A percentile compares a stretch with the other conserved stretches of the same genome.
phyloP scores from a whole-genome alignment of 2,797 vertebrate species.

The Oophaga sylvatica region DNA sequence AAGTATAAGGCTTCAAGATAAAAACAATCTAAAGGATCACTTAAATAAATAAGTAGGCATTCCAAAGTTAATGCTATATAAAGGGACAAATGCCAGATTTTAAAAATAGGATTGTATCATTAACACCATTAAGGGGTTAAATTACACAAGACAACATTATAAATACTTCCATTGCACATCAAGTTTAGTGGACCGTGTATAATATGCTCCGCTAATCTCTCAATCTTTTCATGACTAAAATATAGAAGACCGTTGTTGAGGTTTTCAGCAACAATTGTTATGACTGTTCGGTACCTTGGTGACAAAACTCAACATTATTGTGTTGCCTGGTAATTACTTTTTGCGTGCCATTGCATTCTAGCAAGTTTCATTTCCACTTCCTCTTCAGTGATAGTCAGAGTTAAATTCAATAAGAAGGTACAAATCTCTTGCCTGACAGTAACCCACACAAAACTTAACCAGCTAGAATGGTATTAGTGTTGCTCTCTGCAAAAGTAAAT shows the following conservation, averaged over 20 bases:
- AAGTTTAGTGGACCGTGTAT: neutral
- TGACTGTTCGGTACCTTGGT: neutral
- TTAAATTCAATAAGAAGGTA: neutral
- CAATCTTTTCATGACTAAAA: neutral
- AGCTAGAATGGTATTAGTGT: neutral
- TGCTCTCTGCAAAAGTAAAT: neutral
- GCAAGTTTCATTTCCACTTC: neutral
- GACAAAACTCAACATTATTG: neutral
- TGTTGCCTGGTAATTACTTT: constrained; percentile 16
- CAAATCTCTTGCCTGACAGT: neutral
- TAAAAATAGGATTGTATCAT: too few relatives aligned
- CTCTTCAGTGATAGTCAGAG: neutral
- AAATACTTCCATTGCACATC: too few relatives aligned
- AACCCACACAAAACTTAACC: neutral
- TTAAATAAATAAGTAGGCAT: too few relatives aligned
- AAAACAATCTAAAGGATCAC: too few relatives aligned
- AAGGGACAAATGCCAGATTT: too few relatives aligned
- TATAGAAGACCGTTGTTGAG: neutral
- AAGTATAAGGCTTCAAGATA: too few relatives aligned
- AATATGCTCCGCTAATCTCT: neutral
- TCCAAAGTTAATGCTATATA: too few relatives aligned
- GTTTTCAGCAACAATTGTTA: neutral
- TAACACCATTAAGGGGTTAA: too few relatives aligned
- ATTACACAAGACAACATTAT: too few relatives aligned
- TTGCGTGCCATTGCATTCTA: neutral